Evolutionary conservation across 1,140 invertebrate genomes (phyloP), one percentile per base, ranked within the genome.

Genomic region (Chionoecetes opilio): DNA sequence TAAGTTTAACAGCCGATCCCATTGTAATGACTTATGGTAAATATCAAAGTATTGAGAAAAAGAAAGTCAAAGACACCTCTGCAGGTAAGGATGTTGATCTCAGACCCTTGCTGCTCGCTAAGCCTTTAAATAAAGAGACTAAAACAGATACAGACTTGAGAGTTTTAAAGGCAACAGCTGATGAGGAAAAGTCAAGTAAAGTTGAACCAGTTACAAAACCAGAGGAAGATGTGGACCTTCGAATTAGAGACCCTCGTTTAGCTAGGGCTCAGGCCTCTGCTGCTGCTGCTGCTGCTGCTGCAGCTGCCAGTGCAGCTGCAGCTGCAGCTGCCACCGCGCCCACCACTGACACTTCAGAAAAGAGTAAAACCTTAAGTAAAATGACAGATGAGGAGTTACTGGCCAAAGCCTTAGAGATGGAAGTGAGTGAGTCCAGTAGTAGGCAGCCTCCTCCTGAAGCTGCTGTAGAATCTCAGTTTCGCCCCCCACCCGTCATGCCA

Each of bases 21-120:
- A 95, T 95, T 88, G 90, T 95, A 34, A 95, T 95, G 94, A 95
- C 63, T 88, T 95, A 95, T 88, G 90, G 88, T n/a, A 95, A 95
- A 88, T 92, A 92, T 92, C 94, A 95, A n/a, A 85, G 86, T 63
- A 35, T n/a, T 82, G 91, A 95, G 26, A 91, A 63, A 53, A 92
- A 92, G 53, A 46, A 88, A 35, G 84, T 5, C 2, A 31, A 46
- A 86, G 34, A 38, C 35, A 38, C 63, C 53, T 84, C 32, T 85
- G 1, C 87, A 91, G 88, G 37, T 85, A 93, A 94, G 38, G 96
- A 96, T 87, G 90, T 96, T 29, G 96, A 96, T 90, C 94, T 95
- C 63, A 95, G 96, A 89, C 95, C 93, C 26, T 95, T 94, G 26
- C 88, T 94, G 17, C 94, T 96, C 0, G 85, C 21, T 75, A 95